Percentiles rank a stretch among this genome's conserved stretches.
Conservation (phyloP, 2,113 vertebrate species). For the Carassius carassius region DNA sequence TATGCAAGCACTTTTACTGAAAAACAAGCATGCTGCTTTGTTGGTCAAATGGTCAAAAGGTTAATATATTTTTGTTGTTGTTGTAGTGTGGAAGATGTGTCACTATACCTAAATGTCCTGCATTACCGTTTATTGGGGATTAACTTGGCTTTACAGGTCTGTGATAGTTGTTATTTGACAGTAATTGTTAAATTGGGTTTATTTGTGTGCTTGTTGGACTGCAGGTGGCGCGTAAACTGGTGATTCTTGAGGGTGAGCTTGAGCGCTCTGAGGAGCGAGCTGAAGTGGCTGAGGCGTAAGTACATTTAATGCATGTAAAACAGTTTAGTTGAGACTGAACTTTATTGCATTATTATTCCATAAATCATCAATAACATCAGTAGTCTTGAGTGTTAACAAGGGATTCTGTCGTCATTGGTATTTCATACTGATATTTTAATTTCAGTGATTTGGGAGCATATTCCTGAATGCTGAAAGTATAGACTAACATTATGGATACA, state of each 20-base stretch:
- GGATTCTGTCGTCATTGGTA: background rate
- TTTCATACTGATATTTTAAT: background rate
- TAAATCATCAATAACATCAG: too few species aligned
- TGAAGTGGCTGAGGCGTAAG: conserved; percentile 63
- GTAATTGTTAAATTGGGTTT: background rate
- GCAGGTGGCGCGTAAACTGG: conserved; percentile 96
- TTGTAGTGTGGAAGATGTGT: background rate
- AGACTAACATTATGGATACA: background rate
- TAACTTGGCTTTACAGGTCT: background rate
- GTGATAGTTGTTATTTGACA: background rate
- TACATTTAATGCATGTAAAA: too few species aligned
- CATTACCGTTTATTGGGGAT: background rate
- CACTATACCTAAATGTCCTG: background rate
- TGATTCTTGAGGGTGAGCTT: conserved; percentile 94
- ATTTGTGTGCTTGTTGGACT: background rate
- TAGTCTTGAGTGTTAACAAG: background rate
- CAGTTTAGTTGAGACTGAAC: too few species aligned
- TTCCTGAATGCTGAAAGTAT: background rate
- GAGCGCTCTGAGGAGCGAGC: conserved; percentile 97
- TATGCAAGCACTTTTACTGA: background rate
- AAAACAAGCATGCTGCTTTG: too few species aligned
- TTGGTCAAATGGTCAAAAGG: too few species aligned
- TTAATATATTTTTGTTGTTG: background rate
- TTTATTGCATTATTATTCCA: too few species aligned
- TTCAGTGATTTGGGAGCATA: too few species aligned